Base-by-base conservation (phyloP, 64 coral and sea anemone genomes). In the Catalaphyllia jardinei region DNA sequence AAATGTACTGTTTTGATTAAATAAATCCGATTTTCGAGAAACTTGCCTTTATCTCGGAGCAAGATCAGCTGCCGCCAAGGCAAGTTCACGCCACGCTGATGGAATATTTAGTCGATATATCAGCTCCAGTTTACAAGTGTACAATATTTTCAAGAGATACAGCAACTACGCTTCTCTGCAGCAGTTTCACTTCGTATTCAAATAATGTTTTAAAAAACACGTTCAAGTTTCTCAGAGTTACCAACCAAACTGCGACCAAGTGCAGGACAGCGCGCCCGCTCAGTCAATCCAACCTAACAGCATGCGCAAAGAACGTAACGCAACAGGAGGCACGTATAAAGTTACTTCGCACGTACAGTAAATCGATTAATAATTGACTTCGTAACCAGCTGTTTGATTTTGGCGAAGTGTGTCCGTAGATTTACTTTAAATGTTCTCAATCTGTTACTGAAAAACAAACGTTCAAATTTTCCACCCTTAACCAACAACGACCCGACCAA, bases 301-400 rank as follows among this genome's bases (percentile, higher is more conserved):
- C 62, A 84, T 84, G 81, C 81, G 81, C 81, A 24, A 24, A 8
- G 38, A 29, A 14, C 29, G 79, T 82, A 82, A 82, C 79, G 60
- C 79, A 82, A 42, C 60, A 19, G 78, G 76, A 55, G 76, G n/a
- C 20, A 2, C 42, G 8, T 28, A 8, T 74, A 38, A 67, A 67
- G 19, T 67, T 28, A 67, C 24, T 67, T 24, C 64, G 0, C 20
- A 67, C 64, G 4, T 4, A n/a, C n/a, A n/a, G n/a, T n/a, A 39
- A 76, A 20, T 50, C 24, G 16, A 76, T 76, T 76, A 76, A 72
- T 12, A 7, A 29, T 39, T 75, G 18, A 75, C 4, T 18, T 17
- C 62, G 22, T 65, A 22, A 65, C 17, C 14, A n/a, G 62, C 62
- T 65, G 62, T 65, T 65, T 65, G 62, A 16, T 65, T n/a, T 65